A percentile compares a stretch with the other conserved stretches of the same genome.
phyloP scores from a whole-genome alignment of 2,888 invertebrate genomes.

The Pachydiplax longipennis region DNA sequence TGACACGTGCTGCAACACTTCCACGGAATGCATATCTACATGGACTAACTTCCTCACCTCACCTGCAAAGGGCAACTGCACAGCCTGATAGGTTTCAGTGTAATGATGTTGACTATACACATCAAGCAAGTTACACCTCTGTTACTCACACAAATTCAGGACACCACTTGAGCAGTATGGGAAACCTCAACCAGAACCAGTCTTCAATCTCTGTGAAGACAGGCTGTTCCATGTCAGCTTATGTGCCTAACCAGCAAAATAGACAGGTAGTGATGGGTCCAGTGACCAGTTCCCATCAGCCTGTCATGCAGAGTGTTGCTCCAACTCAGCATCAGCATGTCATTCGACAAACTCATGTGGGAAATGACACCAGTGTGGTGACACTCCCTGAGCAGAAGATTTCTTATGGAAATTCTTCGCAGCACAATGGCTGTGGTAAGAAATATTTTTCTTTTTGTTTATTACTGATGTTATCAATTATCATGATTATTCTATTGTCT shows the following conservation, averaged over 20 bases:
- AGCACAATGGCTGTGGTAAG: constrained; percentile 27
- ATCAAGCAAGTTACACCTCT: not conserved
- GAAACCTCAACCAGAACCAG: constrained; percentile 12
- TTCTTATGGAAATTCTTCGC: not conserved
- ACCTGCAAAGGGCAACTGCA: not conserved
- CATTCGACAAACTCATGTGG: constrained; percentile 1
- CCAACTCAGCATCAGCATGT: constrained; percentile 10
- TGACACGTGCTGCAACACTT: constrained; percentile 72
- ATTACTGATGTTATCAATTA: no score
- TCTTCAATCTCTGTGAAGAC: not conserved
- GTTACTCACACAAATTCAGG: constrained; percentile 5
- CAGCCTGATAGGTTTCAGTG: not conserved
- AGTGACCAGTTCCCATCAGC: not conserved
- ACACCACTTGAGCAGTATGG: constrained; percentile 23
- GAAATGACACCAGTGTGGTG: not conserved
- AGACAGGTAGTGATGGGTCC: not conserved
- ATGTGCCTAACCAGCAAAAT: not conserved
- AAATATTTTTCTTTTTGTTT: not conserved
- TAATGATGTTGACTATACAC: not conserved
- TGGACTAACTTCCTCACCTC: not conserved
- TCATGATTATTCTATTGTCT: no score
- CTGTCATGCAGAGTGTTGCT: not conserved
- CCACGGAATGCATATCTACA: constrained; percentile 72
- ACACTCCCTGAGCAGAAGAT: not conserved
- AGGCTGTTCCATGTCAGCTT: not conserved